phyloP scores from a whole-genome alignment of 2,797 vertebrate species.

The Hafferia zeledoni region DNA sequence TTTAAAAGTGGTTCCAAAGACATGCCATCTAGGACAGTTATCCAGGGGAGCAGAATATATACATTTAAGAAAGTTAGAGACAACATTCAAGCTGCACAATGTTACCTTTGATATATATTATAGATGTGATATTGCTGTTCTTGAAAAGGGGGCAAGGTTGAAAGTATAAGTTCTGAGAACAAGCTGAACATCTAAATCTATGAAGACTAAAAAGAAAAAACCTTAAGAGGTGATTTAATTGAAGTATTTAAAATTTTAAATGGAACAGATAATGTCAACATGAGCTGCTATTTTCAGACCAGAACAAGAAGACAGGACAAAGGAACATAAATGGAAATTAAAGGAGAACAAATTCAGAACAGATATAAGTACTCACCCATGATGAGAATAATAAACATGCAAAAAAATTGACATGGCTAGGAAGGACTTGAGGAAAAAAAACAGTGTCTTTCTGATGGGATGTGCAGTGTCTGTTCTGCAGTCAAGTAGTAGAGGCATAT shows the following conservation, averaged over 20 bases:
- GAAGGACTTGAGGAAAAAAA: constrained; percentile 38
- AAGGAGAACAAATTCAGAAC: constrained; percentile 70
- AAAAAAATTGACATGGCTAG: constrained; percentile 38
- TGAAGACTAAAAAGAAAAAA: constrained; percentile 62
- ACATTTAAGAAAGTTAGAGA: background rate
- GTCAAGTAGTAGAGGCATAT: background rate
- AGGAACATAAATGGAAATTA: constrained; percentile 67
- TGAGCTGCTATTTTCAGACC: constrained; percentile 62
- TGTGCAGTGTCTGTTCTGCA: background rate
- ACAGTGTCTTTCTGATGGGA: constrained; percentile 3
- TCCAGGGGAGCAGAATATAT: background rate
- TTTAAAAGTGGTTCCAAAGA: constrained; percentile 61
- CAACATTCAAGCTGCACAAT: constrained; percentile 12
- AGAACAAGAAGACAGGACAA: constrained; percentile 58
- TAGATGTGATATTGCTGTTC: constrained; percentile 41
- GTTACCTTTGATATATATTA: constrained; percentile 49
- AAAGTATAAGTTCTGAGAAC: constrained; percentile 60
- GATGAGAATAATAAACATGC: constrained; percentile 65
- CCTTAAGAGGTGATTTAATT: constrained; percentile 68
- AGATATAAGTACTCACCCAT: constrained; percentile 52
- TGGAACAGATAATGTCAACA: constrained; percentile 69
- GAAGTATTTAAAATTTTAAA: constrained; percentile 73
- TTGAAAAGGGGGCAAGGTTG: constrained; percentile 69
- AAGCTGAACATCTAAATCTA: constrained; percentile 54
- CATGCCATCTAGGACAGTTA: background rate